Evolutionary conservation across 2,888 invertebrate species (phyloP).

Genomic region (Drosophila subquinaria): DNA sequence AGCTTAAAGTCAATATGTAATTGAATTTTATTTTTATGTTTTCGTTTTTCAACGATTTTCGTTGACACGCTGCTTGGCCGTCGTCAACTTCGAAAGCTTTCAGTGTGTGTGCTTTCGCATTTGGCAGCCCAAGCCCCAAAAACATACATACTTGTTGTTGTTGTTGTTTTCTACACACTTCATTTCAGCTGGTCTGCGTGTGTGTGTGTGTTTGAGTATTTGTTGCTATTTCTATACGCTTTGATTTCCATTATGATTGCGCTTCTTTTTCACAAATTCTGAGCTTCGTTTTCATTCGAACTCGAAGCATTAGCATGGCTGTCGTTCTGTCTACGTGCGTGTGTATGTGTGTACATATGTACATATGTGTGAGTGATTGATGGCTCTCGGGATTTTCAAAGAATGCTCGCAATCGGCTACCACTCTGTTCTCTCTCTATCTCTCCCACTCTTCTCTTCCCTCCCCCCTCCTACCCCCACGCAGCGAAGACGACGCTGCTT

Average conservation of each 20-base stretch:
- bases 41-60: constrained; percentile 66
- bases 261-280: constrained; percentile 60
- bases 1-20: constrained; percentile 55
- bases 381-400: constrained; percentile 62
- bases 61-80: constrained; percentile 32
- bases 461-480: constrained; percentile 19
- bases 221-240: constrained; percentile 34
- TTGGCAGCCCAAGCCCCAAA: constrained; percentile 34
- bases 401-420: constrained; percentile 52
- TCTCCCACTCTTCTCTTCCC: constrained; percentile 11
- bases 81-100: constrained; percentile 61
- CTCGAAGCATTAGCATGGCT: constrained; percentile 58
- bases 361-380: constrained; percentile 54
- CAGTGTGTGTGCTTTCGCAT: constrained; percentile 44
- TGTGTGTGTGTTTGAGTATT: constrained; percentile 17
- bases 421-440: constrained; percentile 11
- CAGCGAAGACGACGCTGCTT: constrained; percentile 33
- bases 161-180: constrained; percentile 57
- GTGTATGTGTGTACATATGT: neutral
- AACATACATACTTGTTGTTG: constrained; percentile 23
- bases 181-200: constrained; percentile 31
- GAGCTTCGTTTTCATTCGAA: constrained; percentile 66
- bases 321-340: constrained; percentile 13
- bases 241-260: constrained; percentile 66
- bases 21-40: constrained; percentile 59